Evolutionary conservation across 2,113 vertebrate genomes (phyloP).

Genomic region (Gnathonemus echidnorhynchus): DNA sequence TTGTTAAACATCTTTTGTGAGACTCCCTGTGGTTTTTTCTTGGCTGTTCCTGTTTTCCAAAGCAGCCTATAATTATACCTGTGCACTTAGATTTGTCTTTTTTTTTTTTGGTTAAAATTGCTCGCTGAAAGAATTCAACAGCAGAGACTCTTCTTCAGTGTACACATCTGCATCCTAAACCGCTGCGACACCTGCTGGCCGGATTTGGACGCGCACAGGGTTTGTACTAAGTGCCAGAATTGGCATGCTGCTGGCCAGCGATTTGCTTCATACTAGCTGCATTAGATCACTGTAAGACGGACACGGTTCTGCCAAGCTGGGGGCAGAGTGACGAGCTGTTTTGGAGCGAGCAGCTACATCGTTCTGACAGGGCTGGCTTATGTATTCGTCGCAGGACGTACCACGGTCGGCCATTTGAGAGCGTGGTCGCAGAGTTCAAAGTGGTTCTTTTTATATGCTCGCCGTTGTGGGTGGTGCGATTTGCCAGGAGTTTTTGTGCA

Average conservation of each 20-base stretch:
- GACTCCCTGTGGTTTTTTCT: not conserved
- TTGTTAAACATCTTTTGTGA: not conserved
- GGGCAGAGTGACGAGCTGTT: not conserved
- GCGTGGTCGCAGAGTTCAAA: not conserved
- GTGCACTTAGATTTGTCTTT: not conserved
- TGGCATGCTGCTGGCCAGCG: not conserved
- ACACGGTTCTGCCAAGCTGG: not conserved
- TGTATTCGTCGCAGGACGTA: not conserved
- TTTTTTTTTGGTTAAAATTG: not conserved
- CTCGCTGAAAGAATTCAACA: not conserved
- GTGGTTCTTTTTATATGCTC: not conserved
- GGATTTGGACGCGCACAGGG: not conserved
- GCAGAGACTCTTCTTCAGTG: not conserved
- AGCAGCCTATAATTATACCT: not conserved
- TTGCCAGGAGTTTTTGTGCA: not conserved
- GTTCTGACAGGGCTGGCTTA: not conserved
- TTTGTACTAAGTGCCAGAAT: not conserved
- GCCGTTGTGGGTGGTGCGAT: not conserved
- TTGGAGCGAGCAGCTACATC: not conserved
- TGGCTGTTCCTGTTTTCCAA: not conserved
- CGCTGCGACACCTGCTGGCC: not conserved
- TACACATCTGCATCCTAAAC: not conserved
- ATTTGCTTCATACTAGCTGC: not conserved
- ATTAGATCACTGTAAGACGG: not conserved
- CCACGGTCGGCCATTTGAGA: not conserved